Base-by-base conservation (phyloP, 2,888 invertebrate genomes). In the Leucophora obtusa region DNA sequence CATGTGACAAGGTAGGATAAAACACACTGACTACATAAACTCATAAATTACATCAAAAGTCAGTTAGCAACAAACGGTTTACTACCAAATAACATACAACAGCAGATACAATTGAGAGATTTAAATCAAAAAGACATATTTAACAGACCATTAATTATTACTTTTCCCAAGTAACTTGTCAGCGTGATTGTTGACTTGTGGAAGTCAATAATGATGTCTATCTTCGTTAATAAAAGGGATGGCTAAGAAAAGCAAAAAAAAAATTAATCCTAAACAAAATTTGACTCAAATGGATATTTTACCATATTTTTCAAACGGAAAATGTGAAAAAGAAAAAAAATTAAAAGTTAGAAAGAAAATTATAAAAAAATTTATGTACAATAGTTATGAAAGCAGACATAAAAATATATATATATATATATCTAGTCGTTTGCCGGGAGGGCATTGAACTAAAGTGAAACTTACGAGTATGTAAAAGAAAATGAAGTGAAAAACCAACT, bases 121-220 rank as follows among this genome's bases (percentile, higher is more conserved):
- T 54, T 35, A 56, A 24, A 17, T 35, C 54, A 35, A 78, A 28
- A 74, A 54, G 65, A 72, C 58, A 72, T 14, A 63, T 68, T 80
- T 72, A 76, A 43, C 72, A 76, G 72, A 65, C 69, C 72, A 80
- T 80, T 80, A 69, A 69, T 72, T 72, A 69, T 76, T 68, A 65
- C 47, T 60, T 60, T 60, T 59, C 33, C 51, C 35, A 53, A 70
- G 53, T 53, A 70, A 60, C 21, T 65, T 65, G 72, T 73, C 72
- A 56, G 33, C 28, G 21, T 73, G 58, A 65, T 60, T 60, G 65
- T 38, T 54, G 65, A 56, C 60, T 73, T 77, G 63, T 47, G 51
- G 54, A 73, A 38, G 21, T 76, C 43, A 47, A 47, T 47, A n/a
- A 14, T 47, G 43, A 14, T 43, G 43, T n/a, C n/a, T n/a, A n/a